Evolutionary conservation across 2,888 invertebrate genomes (phyloP).

Genomic region (Atrina japonica): DNA sequence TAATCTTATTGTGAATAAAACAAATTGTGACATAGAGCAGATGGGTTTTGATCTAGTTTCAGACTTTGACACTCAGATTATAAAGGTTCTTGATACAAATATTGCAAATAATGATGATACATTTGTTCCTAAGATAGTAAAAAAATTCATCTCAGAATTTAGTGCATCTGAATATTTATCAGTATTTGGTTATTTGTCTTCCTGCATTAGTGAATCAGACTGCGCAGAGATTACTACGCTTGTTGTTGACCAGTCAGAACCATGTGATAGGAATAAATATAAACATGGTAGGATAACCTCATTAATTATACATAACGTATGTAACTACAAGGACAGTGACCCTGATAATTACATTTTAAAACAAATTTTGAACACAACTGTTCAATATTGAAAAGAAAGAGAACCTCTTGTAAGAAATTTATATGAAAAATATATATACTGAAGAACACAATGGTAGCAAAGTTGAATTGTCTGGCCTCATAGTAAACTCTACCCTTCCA

Average conservation of each 20-base stretch:
- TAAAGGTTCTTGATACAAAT: slow-evolving; percentile 1
- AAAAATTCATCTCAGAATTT: slow-evolving; percentile 7
- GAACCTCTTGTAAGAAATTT: slow-evolving; percentile 12
- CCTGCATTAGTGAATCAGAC: slow-evolving; percentile 7
- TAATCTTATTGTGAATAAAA: slow-evolving; percentile 2
- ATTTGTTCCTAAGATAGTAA: slow-evolving; percentile 5
- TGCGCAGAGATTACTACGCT: slow-evolving; percentile 15
- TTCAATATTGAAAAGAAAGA: slow-evolving; percentile 6
- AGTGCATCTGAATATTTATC: background rate
- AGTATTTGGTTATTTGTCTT: slow-evolving; percentile 9
- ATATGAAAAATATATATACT: slow-evolving; percentile 8
- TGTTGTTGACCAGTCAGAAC: slow-evolving; percentile 15
- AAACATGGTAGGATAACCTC: slow-evolving; percentile 19
- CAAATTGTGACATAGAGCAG: slow-evolving; percentile 9
- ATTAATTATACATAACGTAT: slow-evolving; percentile 4
- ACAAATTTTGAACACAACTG: slow-evolving; percentile 13
- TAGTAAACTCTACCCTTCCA: background rate
- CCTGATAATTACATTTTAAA: slow-evolving; percentile 19
- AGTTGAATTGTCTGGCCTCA: slow-evolving; percentile 9
- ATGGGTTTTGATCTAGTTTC: slow-evolving; percentile 15
- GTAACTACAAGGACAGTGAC: slow-evolving; percentile 15
- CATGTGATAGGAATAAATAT: slow-evolving; percentile 14
- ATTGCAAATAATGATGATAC: background rate
- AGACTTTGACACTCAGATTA: slow-evolving; percentile 10
- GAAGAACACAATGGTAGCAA: slow-evolving; percentile 13